These are phyloP conservation scores for Chrysogorgia sp. DNA, from an alignment of 92 coral and sea anemone genomes.

Conservation along the genomic window DNA sequence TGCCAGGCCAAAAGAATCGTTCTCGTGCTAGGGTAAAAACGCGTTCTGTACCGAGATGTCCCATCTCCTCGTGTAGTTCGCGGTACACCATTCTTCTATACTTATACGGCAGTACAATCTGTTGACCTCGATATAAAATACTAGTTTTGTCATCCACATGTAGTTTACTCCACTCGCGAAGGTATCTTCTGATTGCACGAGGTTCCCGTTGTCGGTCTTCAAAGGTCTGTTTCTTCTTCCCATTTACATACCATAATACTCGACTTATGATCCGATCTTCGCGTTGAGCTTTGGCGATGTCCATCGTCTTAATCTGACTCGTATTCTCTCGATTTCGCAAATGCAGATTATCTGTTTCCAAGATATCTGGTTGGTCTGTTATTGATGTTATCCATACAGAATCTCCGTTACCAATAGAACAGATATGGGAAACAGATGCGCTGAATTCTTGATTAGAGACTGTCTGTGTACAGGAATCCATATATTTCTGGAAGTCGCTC, in stretches of 20 bases:
- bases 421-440: slow-evolving; percentile 33
- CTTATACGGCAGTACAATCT: neutral
- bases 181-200: slow-evolving; percentile 1
- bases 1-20: slow-evolving; percentile 33
- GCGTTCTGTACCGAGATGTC: slow-evolving; percentile 23
- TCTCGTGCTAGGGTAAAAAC: slow-evolving; percentile 21
- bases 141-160: neutral
- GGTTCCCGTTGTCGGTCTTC: neutral
- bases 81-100: slow-evolving; percentile 7
- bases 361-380: slow-evolving; percentile 42
- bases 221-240: neutral
- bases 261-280: slow-evolving; percentile 19
- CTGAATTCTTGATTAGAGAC: slow-evolving; percentile 42
- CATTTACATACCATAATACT: neutral
- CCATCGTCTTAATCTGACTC: neutral
- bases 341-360: slow-evolving; percentile 25
- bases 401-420: slow-evolving; percentile 41
- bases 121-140: slow-evolving; percentile 7
- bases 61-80: slow-evolving; percentile 19
- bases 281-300: neutral
- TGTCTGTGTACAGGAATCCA: slow-evolving; percentile 49
- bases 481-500: slow-evolving; percentile 45
- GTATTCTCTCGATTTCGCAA: slow-evolving; percentile 11
- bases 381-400: slow-evolving; percentile 48
- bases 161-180: slow-evolving; percentile 10